phyloP scores from a whole-genome alignment of 2,888 invertebrate species.

The Ormyrus labotus region DNA sequence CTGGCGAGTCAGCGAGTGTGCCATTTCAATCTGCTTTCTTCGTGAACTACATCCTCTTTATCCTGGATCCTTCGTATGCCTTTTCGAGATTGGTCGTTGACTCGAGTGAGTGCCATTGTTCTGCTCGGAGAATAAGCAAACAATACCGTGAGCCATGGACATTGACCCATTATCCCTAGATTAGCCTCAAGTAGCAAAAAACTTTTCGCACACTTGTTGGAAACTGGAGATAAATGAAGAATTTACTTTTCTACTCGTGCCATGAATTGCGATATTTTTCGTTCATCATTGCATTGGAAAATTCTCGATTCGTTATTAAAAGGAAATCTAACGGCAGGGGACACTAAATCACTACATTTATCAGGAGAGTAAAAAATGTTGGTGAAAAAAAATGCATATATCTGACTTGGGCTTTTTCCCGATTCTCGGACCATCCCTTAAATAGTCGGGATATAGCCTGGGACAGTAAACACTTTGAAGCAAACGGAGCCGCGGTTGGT shows the following conservation, averaged over 20 bases:
- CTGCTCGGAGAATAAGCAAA: slow-evolving; percentile 63
- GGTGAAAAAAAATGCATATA: slow-evolving; percentile 28
- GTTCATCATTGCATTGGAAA: too few species aligned
- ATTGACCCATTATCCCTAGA: slow-evolving; percentile 64
- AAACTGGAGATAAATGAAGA: slow-evolving; percentile 26
- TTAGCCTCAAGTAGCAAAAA: slow-evolving; percentile 62
- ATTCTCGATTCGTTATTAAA: too few species aligned
- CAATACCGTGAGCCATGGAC: slow-evolving; percentile 60
- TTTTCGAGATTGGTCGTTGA: slow-evolving; percentile 67
- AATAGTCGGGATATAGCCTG: slow-evolving; percentile 11
- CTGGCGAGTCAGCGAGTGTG: slow-evolving; percentile 2
- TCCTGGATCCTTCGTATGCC: slow-evolving; percentile 61
- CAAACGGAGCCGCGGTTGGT: slow-evolving; percentile 34
- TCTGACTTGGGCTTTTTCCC: neutral
- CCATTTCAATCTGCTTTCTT: slow-evolving; percentile 45
- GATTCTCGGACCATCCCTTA: slow-evolving; percentile 44
- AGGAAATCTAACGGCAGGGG: too few species aligned
- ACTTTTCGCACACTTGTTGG: slow-evolving; percentile 18
- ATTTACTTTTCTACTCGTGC: neutral
- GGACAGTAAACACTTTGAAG: slow-evolving; percentile 69
- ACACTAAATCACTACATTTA: neutral
- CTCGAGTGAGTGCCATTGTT: slow-evolving; percentile 64
- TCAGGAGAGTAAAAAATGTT: neutral
- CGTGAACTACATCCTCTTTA: slow-evolving; percentile 22
- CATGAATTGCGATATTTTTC: too few species aligned